phyloP scores from a whole-genome alignment of 2,888 invertebrate species.

The Hanleya hanleyi region DNA sequence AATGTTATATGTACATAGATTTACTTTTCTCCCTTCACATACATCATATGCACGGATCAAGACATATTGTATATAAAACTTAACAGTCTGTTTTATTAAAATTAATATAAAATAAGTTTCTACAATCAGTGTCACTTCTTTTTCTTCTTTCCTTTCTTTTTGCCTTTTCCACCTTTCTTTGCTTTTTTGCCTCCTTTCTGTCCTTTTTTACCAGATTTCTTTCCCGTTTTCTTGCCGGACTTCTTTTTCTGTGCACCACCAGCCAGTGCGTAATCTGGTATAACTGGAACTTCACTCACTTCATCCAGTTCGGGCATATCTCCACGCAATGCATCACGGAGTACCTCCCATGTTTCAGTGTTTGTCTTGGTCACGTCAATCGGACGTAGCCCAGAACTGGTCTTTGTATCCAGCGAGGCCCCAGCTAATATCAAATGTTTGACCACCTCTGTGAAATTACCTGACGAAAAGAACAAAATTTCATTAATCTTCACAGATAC shows the following conservation, averaged over 20 bases:
- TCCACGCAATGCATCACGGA: slow-evolving; percentile 49
- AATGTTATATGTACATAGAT: too few species aligned
- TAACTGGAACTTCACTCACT: slow-evolving; percentile 52
- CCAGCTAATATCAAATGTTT: slow-evolving; percentile 57
- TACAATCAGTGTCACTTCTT: slow-evolving; percentile 9
- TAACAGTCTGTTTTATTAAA: background rate
- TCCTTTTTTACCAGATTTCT: slow-evolving; percentile 34
- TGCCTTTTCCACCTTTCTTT: slow-evolving; percentile 24
- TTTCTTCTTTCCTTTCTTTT: slow-evolving; percentile 40
- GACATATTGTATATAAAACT: too few species aligned
- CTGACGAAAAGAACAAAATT: slow-evolving; percentile 30
- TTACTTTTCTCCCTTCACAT: too few species aligned
- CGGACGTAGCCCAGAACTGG: slow-evolving; percentile 46
- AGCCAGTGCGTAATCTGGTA: slow-evolving; percentile 55
- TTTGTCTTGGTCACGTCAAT: slow-evolving; percentile 46
- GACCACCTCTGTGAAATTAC: slow-evolving; percentile 49
- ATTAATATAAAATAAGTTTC: background rate
- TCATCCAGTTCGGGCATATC: slow-evolving; percentile 48
- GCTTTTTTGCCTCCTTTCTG: slow-evolving; percentile 35
- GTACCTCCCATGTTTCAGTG: slow-evolving; percentile 51
- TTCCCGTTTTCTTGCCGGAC: slow-evolving; percentile 41
- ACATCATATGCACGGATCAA: too few species aligned
- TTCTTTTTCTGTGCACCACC: slow-evolving; percentile 49
- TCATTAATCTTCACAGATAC: background rate
- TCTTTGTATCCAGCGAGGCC: slow-evolving; percentile 49